Evolutionary conservation across 2,113 vertebrate genomes (phyloP).

Genomic region (Falcunculus frontatus): DNA sequence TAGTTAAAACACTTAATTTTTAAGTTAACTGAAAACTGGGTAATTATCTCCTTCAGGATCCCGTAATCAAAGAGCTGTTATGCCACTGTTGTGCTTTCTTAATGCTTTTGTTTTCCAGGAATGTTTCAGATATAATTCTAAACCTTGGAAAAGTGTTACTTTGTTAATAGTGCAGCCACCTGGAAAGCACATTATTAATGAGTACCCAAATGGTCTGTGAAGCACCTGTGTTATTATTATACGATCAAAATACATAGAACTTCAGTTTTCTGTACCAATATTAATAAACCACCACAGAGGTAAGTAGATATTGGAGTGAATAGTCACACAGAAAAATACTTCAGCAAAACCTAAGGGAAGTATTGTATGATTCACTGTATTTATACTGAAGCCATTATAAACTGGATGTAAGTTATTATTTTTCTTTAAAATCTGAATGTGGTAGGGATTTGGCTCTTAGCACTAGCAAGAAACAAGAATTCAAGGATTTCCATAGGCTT

Average conservation of each 20-base stretch:
- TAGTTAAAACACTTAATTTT: not conserved
- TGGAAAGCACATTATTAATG: constrained; percentile 12
- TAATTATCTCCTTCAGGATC: not conserved
- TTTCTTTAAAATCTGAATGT: constrained; percentile 1
- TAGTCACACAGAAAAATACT: not conserved
- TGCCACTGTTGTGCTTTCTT: not conserved
- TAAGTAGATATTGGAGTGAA: constrained; percentile 8
- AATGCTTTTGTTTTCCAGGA: not conserved
- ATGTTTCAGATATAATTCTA: not conserved
- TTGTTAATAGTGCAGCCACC: not conserved
- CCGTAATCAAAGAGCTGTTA: not conserved
- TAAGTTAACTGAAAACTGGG: not conserved
- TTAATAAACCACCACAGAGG: constrained; percentile 21
- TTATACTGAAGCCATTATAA: constrained; percentile 13
- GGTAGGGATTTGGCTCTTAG: not conserved
- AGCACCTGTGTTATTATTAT: constrained; percentile 11
- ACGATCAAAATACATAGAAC: not conserved
- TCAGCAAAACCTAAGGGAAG: not conserved
- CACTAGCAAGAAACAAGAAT: not conserved
- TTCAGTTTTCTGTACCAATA: not conserved
- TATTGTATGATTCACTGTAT: not conserved
- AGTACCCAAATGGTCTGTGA: not conserved
- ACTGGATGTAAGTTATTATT: not conserved
- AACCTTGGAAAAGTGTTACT: not conserved
- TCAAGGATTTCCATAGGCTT: not conserved